Base-by-base conservation (phyloP, 1,140 invertebrate species). In the Diabrotica virgifera region DNA sequence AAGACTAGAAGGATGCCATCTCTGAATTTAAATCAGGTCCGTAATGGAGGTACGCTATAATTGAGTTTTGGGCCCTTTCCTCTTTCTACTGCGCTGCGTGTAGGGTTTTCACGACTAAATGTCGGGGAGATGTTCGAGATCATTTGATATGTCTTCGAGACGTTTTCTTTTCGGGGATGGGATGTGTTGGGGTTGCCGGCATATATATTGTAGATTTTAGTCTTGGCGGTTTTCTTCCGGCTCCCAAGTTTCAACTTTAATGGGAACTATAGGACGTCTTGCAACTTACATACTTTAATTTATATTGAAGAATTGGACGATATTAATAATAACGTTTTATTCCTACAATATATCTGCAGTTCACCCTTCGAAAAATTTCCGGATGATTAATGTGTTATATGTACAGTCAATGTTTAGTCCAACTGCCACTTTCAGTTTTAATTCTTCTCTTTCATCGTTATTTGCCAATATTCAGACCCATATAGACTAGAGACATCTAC, bases 21-120 rank as follows among this genome's bases (percentile, higher is more conserved):
- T 60, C 59, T 60, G 59, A 60, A 60, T 60, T 60, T 60, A 60
- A 60, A 60, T 60, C 59, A 60, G 59, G 59, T 52, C 59, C 59
- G 46, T 60, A 60, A 60, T 60, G 59, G 59, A 60, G 59, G 59
- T 40, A 52, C 59, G 59, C 24, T 38, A 52, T 60, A 60, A 60
- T 60, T 60, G 59, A 60, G 59, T 60, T 60, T 60, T 51, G 59
- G 59, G 50, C 50, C 50, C 59, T 51, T 57, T 57, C 55, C 55
- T 11, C 14, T 35, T n/a, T 46, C 40, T n/a, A 46, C n/a, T 46
- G 40, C 40, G 12, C n/a, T 46, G 40, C 40, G 12, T 36, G 37
- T 51, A 60, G 13, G 59, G 59, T 60, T 60, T 60, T 60, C 59
- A 38, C 9, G 55, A 60, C 40, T 60, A 51, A 52, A 60, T 60